Evolutionary conservation across 2,797 vertebrate genomes (phyloP).

Genomic region (Aplochiton taeniatus): DNA sequence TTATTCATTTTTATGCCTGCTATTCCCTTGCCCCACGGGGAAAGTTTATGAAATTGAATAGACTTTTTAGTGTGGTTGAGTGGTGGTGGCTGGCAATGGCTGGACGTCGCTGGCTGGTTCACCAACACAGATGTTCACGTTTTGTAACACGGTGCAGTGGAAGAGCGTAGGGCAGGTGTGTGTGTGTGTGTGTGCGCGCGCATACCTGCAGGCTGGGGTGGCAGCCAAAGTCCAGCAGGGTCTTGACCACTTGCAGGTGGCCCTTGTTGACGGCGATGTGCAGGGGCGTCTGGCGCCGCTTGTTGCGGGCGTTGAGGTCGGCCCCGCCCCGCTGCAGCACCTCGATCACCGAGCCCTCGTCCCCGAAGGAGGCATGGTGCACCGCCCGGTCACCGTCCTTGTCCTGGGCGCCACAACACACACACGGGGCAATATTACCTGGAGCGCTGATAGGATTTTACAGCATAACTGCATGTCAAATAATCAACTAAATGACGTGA

Average conservation of each 20-base stretch:
- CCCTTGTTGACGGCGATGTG: conserved; percentile 99
- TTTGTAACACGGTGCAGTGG: conserved; percentile 16
- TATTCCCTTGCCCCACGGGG: too few species aligned
- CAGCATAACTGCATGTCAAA: too few species aligned
- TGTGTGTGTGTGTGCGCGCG: neutral
- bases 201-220: conserved; percentile 97
- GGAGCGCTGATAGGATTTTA: too few species aligned
- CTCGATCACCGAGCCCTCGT: conserved; percentile 97
- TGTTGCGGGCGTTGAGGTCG: conserved; percentile 96
- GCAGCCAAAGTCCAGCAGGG: conserved; percentile 94
- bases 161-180: too few species aligned
- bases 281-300: conserved; percentile 93
- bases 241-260: conserved; percentile 98
- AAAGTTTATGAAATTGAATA: too few species aligned
- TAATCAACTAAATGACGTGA: too few species aligned
- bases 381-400: conserved; percentile 98
- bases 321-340: conserved; percentile 95
- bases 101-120: too few species aligned
- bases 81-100: too few species aligned
- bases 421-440: too few species aligned
- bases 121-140: too few species aligned
- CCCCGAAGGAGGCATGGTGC: conserved; percentile 95
- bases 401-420: conserved; percentile 75
- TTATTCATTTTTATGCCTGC: too few species aligned
- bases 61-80: too few species aligned